Base-by-base conservation (phyloP, 2,113 vertebrate genomes). In the Brienomyrus brachyistius region DNA sequence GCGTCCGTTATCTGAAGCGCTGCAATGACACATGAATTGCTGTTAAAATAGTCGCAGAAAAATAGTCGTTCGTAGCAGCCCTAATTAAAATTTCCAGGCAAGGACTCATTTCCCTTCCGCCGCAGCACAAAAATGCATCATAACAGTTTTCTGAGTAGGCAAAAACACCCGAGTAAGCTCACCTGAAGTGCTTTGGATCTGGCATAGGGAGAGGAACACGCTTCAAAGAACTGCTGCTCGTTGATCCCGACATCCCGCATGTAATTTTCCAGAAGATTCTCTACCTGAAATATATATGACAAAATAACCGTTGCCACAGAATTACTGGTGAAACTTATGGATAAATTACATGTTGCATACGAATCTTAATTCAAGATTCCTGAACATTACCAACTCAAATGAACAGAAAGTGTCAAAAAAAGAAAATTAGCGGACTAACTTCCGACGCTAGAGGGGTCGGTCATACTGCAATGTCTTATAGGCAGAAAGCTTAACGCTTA, bases 191-290 rank as follows among this genome's bases (percentile, higher is more conserved):
- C 95, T 90, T 94, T 96, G 10, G 97, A 97, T 93, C 96, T 97
- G 92, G 97, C 97, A 92, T 99, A 96, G 23, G 97, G 97, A 94
- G 97, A 98, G 2, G 95, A 95, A 90, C 98, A 99, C 13, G 98
- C 98, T 91, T 97, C 96, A 93, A 99, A 94, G 92, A 99, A 98
- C 90, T 98, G 98, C 93, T 98, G 97, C 93, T 99, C 98, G 89
- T 96, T 98, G 93, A 99, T 98, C 92, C 98, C 98, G 92, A 99
- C 97, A 93, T 99, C 98, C 94, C 97, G 97, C 94, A 99, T 97
- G 91, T 98, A 97, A 93, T 95, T 95, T 93, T 98, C 97, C 90
- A 99, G 90, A 89, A 99, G 93, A 88, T 95, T 98, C 95, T 99
- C 98, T 94, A 98, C 98, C 98, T 99, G 89, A 77, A 94, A 90